Evolutionary conservation across 2,888 invertebrate genomes (phyloP), one percentile per base, ranked within the genome.

Genomic region (Parnassius smintheus): DNA sequence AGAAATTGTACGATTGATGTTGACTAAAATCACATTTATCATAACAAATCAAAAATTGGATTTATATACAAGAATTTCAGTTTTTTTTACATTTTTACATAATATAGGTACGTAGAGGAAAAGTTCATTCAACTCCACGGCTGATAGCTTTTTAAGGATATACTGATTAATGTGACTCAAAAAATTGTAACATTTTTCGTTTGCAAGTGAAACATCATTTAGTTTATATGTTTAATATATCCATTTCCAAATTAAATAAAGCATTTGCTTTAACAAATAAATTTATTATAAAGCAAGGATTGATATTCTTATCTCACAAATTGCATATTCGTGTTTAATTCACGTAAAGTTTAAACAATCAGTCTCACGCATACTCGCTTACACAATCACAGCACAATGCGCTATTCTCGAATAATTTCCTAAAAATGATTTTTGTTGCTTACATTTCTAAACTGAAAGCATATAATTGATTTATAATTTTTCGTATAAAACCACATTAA

Each of bases 351-450:
- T 42, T 51, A 42, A 22, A 51, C 13, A 46, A 9, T 61, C 56
- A 56, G 46, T 56, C 52, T 52, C 61, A 56, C 46, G n/a, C 54
- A 41, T 42, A 54, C 13, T 56, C 48, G 56, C 65, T 68, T 49
- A 49, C 9, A 13, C 9, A 49, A 49, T 49, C 49, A 65, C 61
- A 68, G 66, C 67, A 69, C 62, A 62, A 61, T 56, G 49, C 13
- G 49, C 49, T 49, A 49, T 18, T 46, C n/a, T 46, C 11, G n/a
- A 46, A 49, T 49, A 13, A 49, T 49, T 13, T 49, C 9, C 8
- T 49, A 8, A 13, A 13, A 12, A n/a, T n/a, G n/a, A n/a, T 49
- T 49, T 44, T 49, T 49, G 8, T 49, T 49, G 13, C 49, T n/a
- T 49, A 49, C 13, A 13, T 12, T n/a, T 49, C n/a, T 2, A 9